phyloP scores from a whole-genome alignment of 2,888 invertebrate species.

The Harpalus rubripes region DNA sequence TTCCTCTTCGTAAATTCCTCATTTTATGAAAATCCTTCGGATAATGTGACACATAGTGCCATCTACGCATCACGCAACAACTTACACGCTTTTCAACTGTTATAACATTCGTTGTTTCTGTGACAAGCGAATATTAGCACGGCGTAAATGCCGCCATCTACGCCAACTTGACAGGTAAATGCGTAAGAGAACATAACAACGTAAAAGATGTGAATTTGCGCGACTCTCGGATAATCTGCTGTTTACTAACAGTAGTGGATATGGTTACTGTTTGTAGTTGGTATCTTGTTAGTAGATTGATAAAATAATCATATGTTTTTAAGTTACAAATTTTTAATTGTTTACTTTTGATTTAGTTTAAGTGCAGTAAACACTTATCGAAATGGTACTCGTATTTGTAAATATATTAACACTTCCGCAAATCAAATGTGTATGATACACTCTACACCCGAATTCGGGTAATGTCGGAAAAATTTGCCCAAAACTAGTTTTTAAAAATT shows the following conservation, averaged over 20 bases:
- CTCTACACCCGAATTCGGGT: too few relatives aligned
- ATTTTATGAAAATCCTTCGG: slow-evolving; percentile 4
- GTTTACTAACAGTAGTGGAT: slow-evolving; percentile 37
- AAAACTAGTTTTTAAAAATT: too few relatives aligned
- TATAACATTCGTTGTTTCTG: slow-evolving; percentile 30
- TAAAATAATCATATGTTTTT: too few relatives aligned
- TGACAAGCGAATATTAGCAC: slow-evolving; percentile 39
- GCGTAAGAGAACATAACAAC: slow-evolving; percentile 11
- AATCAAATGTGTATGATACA: too few relatives aligned
- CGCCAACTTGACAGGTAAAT: slow-evolving; percentile 25
- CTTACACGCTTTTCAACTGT: slow-evolving; percentile 15
- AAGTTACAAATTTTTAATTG: too few relatives aligned
- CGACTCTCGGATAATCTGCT: slow-evolving; percentile 5
- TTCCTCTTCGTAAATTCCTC: background rate
- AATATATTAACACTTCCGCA: too few relatives aligned
- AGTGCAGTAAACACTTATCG: too few relatives aligned
- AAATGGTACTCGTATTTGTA: too few relatives aligned
- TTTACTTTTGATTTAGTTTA: too few relatives aligned
- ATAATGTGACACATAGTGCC: slow-evolving; percentile 13
- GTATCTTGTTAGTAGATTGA: too few relatives aligned
- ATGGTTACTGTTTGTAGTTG: slow-evolving; percentile 8
- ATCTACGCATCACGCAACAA: slow-evolving; percentile 19
- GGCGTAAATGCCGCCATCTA: slow-evolving; percentile 29
- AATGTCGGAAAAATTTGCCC: too few relatives aligned
- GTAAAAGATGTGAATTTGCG: slow-evolving; percentile 41